Evolutionary conservation across 2,888 invertebrate species (phyloP), one percentile per base, ranked within the genome.

Genomic region (Nysson spinosus): DNA sequence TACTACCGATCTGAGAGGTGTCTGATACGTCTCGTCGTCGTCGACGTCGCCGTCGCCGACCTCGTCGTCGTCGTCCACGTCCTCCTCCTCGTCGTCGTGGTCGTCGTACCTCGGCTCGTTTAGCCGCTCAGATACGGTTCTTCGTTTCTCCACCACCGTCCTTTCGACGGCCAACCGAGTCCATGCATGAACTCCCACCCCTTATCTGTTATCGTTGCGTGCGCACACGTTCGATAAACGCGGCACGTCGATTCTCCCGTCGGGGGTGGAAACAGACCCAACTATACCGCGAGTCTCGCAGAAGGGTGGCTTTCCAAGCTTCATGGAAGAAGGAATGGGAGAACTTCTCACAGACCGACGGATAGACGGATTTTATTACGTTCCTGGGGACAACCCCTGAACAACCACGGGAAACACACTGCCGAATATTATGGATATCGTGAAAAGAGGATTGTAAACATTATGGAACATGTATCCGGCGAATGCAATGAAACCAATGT

Each of bases 151-250:
- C 75, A 75, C 70, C 76, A 65, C 73, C 72, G 52, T 50, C 54
- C 60, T 39, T 58, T 64, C 67, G 34, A 64, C 73, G 58, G 60
- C 75, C 75, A 78, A 77, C 78, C 80, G 79, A 79, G 81, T 76
- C 73, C 69, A 72, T 70, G 83, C 70, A 80, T 83, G n/a, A n/a
- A n/a, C n/a, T n/a, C n/a, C n/a, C n/a, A 82, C 84, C 85, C 85
- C 82, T 58, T 67, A 46, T 61, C 69, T 35, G 60, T 68, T 58
- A 55, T 57, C 64, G 37, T 60, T 86, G 87, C 87, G 86, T 87
- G 87, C 87, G 87, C 87, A 87, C 65, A 82, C 80, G 87, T 83
- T 87, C 87, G 87, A 87, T 87, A 87, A 85, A 84, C 80, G 85
- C 82, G 79, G 81, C 58, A 82, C 80, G 83, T 80, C 82, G 80